Percentiles rank a stretch among this genome's conserved stretches.
Evolutionary conservation across 1,140 invertebrate genomes (phyloP).

Genomic region (Drosophila grimshawi): DNA sequence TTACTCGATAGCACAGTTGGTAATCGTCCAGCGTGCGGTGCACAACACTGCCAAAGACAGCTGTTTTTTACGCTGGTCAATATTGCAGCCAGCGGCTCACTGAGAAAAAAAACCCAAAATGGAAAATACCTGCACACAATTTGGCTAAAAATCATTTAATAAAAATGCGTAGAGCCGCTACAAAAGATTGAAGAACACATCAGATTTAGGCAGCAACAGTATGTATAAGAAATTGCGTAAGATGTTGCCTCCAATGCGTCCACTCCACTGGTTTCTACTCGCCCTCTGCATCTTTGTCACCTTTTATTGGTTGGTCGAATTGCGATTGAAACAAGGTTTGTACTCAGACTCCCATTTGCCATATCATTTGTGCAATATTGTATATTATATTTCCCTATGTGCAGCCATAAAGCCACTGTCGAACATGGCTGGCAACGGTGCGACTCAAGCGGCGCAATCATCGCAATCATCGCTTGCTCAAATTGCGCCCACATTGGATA

Average conservation of each 20-base stretch:
- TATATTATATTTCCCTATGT: neutral
- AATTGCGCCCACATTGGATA: constrained; percentile 34
- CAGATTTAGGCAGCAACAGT: constrained; percentile 6
- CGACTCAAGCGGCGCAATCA: constrained; percentile 12
- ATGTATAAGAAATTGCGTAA: constrained; percentile 67
- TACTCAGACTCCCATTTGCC: neutral
- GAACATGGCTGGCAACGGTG: constrained; percentile 30
- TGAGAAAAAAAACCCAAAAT: constrained; percentile 45
- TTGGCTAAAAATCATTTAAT: constrained; percentile 28
- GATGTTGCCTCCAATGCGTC: constrained; percentile 67
- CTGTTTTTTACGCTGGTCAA: constrained; percentile 37
- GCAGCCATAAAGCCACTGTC: constrained; percentile 60
- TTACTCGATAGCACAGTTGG: neutral
- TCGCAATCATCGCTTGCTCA: neutral
- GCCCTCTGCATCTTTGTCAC: constrained; percentile 55
- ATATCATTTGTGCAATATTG: neutral
- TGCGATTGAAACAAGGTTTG: constrained; percentile 59
- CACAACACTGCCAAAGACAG: constrained; percentile 5
- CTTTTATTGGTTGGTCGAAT: constrained; percentile 67
- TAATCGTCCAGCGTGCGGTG: neutral
- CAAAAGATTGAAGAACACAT: constrained; percentile 14
- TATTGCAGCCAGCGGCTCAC: constrained; percentile 14
- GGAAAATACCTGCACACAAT: constrained; percentile 21
- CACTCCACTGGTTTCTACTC: constrained; percentile 62
- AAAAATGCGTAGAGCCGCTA: constrained; percentile 42